These are phyloP conservation scores for Triplophysa yarkandensis DNA, from an alignment of 2,797 vertebrate genomes.

Conservation along the genomic window DNA sequence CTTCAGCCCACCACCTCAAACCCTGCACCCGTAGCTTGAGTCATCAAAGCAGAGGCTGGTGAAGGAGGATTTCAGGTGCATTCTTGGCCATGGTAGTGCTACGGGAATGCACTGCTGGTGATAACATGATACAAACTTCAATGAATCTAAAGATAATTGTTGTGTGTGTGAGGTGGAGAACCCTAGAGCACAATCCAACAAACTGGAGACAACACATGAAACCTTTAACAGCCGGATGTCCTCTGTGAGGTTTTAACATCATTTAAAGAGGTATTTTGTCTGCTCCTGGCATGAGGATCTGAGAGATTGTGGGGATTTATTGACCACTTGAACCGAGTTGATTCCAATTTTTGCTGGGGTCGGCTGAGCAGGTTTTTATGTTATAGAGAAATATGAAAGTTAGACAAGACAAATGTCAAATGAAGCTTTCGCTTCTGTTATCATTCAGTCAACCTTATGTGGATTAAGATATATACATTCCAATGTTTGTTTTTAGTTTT, in stretches of 20 bases:
- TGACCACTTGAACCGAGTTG: constrained; percentile 5
- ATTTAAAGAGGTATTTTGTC: constrained; percentile 16
- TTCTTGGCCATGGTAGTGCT: constrained; percentile 28
- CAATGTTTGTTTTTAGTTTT: too few relatives aligned
- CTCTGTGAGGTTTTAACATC: not conserved
- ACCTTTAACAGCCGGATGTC: not conserved
- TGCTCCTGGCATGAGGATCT: not conserved
- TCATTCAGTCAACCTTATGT: too few relatives aligned
- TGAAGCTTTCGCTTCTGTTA: not conserved
- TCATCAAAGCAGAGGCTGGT: constrained; percentile 56
- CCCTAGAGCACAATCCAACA: constrained; percentile 6
- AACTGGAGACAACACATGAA: constrained; percentile 8
- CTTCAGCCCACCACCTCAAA: constrained; percentile 53
- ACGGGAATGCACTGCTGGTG: constrained; percentile 38
- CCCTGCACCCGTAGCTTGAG: constrained; percentile 56
- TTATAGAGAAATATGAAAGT: constrained; percentile 1
- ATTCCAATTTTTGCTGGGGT: constrained; percentile 1
- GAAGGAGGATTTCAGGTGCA: constrained; percentile 38
- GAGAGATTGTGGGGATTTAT: constrained; percentile 19
- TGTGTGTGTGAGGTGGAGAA: not conserved
- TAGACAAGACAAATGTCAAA: not conserved
- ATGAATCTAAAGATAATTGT: constrained; percentile 39
- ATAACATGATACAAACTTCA: constrained; percentile 18
- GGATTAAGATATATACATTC: too few relatives aligned
- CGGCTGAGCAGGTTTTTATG: not conserved